These are phyloP conservation scores for Limenitis camilla DNA, from an alignment of 2,888 invertebrate species.

Conservation along the genomic window DNA sequence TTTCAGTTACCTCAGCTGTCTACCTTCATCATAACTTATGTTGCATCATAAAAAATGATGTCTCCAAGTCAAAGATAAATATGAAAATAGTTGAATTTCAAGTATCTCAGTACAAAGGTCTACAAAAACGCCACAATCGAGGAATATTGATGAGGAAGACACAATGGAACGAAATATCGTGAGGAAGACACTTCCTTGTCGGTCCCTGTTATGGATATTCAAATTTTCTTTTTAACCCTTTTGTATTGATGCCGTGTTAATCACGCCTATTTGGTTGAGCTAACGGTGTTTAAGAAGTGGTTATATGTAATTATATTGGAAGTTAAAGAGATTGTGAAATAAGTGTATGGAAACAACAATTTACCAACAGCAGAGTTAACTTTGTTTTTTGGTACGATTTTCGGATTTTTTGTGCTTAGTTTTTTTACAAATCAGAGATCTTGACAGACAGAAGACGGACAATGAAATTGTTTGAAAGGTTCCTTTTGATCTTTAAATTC, in stretches of 20 bases:
- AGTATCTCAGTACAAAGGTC: conserved; percentile 25
- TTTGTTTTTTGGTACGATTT: too few relatives aligned
- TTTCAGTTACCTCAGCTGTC: too few relatives aligned
- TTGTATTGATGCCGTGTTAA: conserved; percentile 5
- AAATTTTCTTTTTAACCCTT: conserved; percentile 20
- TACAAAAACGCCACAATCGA: conserved; percentile 27
- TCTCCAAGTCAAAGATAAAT: conserved; percentile 3
- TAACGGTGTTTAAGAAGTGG: too few relatives aligned
- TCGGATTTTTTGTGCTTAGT: too few relatives aligned
- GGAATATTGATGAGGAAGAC: conserved; percentile 34
- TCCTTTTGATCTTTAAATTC: too few relatives aligned
- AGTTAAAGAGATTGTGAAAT: too few relatives aligned
- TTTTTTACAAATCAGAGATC: too few relatives aligned
- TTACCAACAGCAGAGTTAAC: too few relatives aligned
- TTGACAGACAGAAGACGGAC: too few relatives aligned
- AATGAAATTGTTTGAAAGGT: too few relatives aligned
- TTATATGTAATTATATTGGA: too few relatives aligned
- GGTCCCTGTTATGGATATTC: conserved; percentile 23
- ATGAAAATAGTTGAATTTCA: conserved; percentile 17
- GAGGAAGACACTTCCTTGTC: conserved; percentile 29
- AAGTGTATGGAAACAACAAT: too few relatives aligned
- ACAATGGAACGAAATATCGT: conserved; percentile 31
- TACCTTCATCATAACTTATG: neutral
- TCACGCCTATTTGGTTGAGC: neutral
- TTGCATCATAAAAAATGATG: neutral